A percentile compares a stretch with the other conserved stretches of the same genome.
phyloP scores from a whole-genome alignment of 2,113 vertebrate genomes.

The Elanus axillaris region DNA sequence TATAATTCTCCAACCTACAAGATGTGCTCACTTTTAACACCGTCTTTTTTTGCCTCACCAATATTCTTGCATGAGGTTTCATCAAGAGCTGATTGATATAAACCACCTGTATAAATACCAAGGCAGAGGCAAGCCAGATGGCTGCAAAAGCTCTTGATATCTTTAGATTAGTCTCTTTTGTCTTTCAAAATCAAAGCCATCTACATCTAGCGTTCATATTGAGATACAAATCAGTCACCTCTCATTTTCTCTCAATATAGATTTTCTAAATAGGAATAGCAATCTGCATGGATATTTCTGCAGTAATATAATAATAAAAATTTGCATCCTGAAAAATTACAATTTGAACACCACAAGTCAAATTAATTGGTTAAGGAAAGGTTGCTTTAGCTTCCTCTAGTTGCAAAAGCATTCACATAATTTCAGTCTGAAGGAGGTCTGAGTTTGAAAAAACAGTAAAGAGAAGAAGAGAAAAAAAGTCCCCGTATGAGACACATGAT shows the following conservation, averaged over 20 bases:
- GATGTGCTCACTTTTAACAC: not conserved
- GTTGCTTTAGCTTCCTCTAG: not conserved
- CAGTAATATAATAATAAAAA: not conserved
- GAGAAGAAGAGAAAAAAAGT: not conserved
- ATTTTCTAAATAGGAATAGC: not conserved
- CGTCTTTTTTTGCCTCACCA: not conserved
- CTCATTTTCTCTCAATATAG: not conserved
- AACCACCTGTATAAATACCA: not conserved
- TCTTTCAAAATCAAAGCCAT: not conserved
- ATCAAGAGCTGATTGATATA: not conserved
- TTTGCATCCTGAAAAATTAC: not conserved
- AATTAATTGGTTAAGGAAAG: not conserved
- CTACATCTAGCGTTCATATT: not conserved
- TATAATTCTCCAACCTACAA: not conserved
- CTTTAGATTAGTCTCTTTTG: not conserved
- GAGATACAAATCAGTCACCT: not conserved
- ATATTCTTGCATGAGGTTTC: not conserved
- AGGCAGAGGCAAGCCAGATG: not conserved
- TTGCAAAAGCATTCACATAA: not conserved
- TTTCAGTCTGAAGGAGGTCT: not conserved
- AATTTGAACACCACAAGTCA: not conserved
- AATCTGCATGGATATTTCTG: not conserved
- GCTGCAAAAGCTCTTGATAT: not conserved
- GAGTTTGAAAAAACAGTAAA: not conserved
- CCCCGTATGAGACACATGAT: rapidly evolving